These are phyloP conservation scores for Emesis russula DNA, from an alignment of 2,888 invertebrate species.

Conservation along the genomic window DNA sequence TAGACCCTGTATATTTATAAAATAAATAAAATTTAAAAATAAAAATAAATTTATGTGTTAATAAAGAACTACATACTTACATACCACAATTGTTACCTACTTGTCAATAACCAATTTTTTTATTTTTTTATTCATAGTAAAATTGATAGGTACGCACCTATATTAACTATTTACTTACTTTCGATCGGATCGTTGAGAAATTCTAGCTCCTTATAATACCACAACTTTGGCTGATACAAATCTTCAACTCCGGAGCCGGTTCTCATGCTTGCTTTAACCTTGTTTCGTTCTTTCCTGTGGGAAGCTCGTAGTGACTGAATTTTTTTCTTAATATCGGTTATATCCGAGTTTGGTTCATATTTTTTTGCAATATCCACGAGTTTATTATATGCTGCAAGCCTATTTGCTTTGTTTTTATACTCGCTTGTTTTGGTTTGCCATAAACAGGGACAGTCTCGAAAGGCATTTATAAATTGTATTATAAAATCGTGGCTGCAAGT, in stretches of 20 bases:
- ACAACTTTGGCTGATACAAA: conserved; percentile 67
- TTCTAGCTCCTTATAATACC: conserved; percentile 65
- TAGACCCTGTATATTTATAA: too few species aligned
- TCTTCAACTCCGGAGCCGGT: conserved; percentile 71
- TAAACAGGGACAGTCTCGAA: conserved; percentile 70
- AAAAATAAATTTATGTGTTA: too few species aligned
- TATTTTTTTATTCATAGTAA: too few species aligned
- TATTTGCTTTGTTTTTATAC: conserved; percentile 69
- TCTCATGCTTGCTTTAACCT: conserved; percentile 64
- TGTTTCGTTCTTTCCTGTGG: conserved; percentile 69
- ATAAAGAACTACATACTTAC: too few species aligned
- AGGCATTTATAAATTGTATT: conserved; percentile 72
- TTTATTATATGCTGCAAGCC: conserved; percentile 54
- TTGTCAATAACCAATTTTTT: too few species aligned
- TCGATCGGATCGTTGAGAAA: conserved; percentile 58
- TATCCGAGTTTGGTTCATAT: conserved; percentile 69
- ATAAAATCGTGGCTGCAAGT: conserved; percentile 73
- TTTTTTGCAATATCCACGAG: conserved; percentile 68
- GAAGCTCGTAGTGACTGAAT: conserved; percentile 51
- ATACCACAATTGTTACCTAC: too few species aligned
- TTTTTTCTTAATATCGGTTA: conserved; percentile 61
- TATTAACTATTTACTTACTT: conserved; percentile 15
- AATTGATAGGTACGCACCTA: too few species aligned
- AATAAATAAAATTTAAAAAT: too few species aligned
- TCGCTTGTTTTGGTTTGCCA: conserved; percentile 75